phyloP scores from a whole-genome alignment of 2,888 invertebrate species.

The Neelides folsomi region DNA sequence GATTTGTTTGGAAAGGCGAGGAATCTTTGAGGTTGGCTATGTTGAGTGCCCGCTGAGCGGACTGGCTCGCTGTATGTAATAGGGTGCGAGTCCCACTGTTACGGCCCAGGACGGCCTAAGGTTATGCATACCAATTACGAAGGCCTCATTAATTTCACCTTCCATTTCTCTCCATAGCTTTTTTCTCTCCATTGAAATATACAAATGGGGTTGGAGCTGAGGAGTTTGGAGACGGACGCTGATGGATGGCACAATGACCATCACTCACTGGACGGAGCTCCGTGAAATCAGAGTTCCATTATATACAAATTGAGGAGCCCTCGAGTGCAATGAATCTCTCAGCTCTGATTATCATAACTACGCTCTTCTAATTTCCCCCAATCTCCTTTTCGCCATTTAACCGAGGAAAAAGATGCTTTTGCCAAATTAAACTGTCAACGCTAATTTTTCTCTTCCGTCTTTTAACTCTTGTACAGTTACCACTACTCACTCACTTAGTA shows the following conservation, averaged over 20 bases:
- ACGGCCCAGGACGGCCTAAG: constrained; percentile 10
- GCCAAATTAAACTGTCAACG: constrained; percentile 18
- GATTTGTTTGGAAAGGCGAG: too few species aligned
- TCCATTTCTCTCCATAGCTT: constrained; percentile 1
- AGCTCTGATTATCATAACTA: background rate
- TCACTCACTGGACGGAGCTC: constrained; percentile 11
- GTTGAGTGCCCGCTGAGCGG: constrained; percentile 1
- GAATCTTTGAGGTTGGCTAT: background rate
- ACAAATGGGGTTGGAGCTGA: constrained; percentile 22
- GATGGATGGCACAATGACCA: constrained; percentile 24
- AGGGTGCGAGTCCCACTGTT: constrained; percentile 16
- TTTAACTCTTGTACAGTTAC: too few species aligned
- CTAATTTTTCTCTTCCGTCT: background rate
- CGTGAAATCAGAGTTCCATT: too few species aligned
- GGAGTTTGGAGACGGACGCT: constrained; percentile 11
- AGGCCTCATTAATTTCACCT: constrained; percentile 23
- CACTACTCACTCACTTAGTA: too few species aligned
- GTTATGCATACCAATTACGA: constrained; percentile 29
- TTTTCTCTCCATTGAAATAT: constrained; percentile 18
- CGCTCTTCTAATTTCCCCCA: background rate
- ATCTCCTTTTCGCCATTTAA: background rate
- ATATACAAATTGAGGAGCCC: too few species aligned
- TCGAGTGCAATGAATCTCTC: too few species aligned
- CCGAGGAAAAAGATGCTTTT: constrained; percentile 2
- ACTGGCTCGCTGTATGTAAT: constrained; percentile 8